Conservation (phyloP, 2,113 vertebrate genomes). For the Callipepla californica region DNA sequence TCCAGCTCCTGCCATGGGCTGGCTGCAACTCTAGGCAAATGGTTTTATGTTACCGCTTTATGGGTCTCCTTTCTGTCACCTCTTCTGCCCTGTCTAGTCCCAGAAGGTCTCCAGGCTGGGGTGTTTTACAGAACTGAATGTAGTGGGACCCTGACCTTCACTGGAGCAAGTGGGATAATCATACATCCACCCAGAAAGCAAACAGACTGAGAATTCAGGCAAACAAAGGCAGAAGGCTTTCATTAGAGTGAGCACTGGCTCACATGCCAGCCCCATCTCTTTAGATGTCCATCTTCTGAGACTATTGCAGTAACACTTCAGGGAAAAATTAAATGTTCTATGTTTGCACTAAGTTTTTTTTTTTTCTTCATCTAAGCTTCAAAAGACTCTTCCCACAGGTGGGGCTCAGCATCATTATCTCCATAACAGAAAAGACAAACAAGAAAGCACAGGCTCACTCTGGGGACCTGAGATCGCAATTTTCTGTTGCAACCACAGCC, state of each 20-base stretch:
- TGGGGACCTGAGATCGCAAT: not conserved
- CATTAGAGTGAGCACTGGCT: not conserved
- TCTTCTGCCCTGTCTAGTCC: not conserved
- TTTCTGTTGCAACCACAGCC: not conserved
- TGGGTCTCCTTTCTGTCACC: not conserved
- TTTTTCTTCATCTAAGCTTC: not conserved
- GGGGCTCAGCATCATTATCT: not conserved
- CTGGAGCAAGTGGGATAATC: not conserved
- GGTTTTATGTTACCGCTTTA: not conserved
- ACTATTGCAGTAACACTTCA: not conserved
- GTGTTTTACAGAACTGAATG: not conserved
- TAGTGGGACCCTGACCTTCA: not conserved
- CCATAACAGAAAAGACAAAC: not conserved
- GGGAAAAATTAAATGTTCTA: not conserved
- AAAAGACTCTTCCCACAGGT: not conserved
- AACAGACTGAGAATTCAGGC: not conserved
- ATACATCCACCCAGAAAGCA: not conserved
- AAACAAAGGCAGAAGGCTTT: conserved; percentile 6
- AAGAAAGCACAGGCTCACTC: not conserved
- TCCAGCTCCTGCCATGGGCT: not conserved
- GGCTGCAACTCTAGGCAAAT: not conserved
- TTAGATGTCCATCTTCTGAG: not conserved
- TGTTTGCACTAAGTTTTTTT: not conserved
- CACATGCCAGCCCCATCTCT: not conserved
- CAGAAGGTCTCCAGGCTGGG: not conserved